Conservation (phyloP, 2,797 vertebrate genomes). For the Onychomys arenicola region DNA sequence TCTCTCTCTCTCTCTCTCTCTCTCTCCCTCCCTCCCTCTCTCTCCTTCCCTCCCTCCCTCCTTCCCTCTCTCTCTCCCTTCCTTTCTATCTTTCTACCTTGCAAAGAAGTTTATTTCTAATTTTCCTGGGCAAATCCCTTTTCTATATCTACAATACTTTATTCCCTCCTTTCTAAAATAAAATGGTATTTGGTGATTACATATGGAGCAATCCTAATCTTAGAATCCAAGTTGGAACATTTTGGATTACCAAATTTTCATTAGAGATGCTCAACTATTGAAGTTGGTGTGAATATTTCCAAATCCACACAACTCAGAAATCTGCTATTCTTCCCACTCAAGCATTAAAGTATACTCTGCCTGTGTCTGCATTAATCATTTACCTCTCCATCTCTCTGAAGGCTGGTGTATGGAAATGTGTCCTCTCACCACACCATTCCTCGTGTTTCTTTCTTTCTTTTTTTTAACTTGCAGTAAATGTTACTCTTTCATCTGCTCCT, state of each 20-base stretch:
- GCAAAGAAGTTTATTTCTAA: neutral
- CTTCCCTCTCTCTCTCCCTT: neutral
- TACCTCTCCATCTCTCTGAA: neutral
- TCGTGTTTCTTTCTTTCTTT: neutral
- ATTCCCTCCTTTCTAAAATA: neutral
- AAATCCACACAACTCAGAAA: neutral
- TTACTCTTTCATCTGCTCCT: conserved; percentile 17
- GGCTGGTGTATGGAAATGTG: neutral
- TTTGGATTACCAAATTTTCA: neutral
- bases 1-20: neutral
- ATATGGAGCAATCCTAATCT: neutral
- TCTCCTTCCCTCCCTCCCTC: neutral
- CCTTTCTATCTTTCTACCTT: neutral
- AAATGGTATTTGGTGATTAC: neutral
- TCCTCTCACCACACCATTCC: neutral
- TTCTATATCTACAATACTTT: conserved; percentile 21
- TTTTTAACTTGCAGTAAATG: conserved; percentile 42
- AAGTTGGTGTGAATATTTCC: neutral
- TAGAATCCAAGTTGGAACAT: neutral
- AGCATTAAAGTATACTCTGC: neutral
- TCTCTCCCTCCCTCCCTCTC: neutral
- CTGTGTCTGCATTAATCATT: neutral
- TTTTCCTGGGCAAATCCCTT: neutral
- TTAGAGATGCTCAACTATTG: neutral
- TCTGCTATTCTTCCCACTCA: neutral